A percentile compares a stretch with the other conserved stretches of the same genome.
These are phyloP conservation scores for Chroicocephalus ridibundus DNA, from an alignment of 2,113 vertebrate species.

Conservation along the genomic window DNA sequence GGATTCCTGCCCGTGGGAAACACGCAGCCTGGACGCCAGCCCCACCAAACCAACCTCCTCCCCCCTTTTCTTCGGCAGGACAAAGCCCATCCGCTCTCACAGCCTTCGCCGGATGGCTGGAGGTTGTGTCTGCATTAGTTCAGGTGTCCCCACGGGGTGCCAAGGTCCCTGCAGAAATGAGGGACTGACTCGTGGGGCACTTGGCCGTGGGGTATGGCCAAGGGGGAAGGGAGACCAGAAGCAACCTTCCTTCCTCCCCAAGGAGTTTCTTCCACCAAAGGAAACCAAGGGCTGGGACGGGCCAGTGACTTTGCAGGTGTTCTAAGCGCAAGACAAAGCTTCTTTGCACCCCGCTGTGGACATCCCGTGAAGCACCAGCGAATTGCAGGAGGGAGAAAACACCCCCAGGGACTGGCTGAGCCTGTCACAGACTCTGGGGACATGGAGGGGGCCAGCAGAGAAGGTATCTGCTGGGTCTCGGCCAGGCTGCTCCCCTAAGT, in stretches of 20 bases:
- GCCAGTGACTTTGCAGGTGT: neutral
- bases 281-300: accelerated
- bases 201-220: accelerated
- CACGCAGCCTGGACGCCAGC: neutral
- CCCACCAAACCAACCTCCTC: neutral
- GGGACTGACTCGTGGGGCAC: neutral
- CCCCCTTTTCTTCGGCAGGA: neutral
- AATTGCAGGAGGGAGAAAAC: neutral
- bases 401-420: neutral
- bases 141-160: neutral
- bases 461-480: neutral
- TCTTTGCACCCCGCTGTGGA: neutral
- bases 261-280: neutral
- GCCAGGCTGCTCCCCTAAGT: neutral
- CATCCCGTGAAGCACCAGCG: neutral
- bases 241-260: neutral
- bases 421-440: neutral
- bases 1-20: neutral
- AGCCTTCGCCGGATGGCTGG: neutral
- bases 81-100: neutral
- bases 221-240: slow-evolving; percentile 19
- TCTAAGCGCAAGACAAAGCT: neutral
- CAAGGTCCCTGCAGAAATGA: neutral
- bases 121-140: neutral
- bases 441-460: accelerated